Percentiles rank a stretch among this genome's conserved stretches.
phyloP scores from a whole-genome alignment of 1,140 invertebrate species.

The Bombus impatiens region DNA sequence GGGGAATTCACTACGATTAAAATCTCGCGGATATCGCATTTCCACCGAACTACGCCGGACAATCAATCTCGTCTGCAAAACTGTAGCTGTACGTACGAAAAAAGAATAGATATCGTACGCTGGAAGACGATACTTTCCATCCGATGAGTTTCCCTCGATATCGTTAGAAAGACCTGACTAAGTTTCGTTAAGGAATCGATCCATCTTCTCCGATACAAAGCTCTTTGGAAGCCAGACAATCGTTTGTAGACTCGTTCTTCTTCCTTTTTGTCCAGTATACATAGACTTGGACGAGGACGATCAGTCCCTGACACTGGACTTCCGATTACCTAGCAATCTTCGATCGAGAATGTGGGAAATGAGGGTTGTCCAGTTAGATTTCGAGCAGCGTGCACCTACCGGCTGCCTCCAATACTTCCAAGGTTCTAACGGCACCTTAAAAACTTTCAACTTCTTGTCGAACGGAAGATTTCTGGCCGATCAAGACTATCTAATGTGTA shows the following conservation, averaged over 20 bases:
- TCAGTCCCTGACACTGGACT: constrained; percentile 82
- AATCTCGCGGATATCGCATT: constrained; percentile 20
- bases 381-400: constrained; percentile 87
- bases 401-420: constrained; percentile 89
- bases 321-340: constrained; percentile 84
- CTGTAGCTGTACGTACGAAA: background rate
- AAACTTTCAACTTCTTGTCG: constrained; percentile 90
- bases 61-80: background rate
- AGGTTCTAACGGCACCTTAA: constrained; percentile 84
- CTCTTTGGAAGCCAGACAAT: background rate
- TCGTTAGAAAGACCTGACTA: background rate
- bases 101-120: background rate
- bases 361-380: constrained; percentile 87
- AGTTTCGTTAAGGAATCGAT: background rate
- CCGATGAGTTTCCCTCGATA: background rate
- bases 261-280: constrained; percentile 83
- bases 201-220: constrained; percentile 8
- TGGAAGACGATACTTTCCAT: constrained; percentile 7
- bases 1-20: background rate
- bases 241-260: background rate
- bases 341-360: constrained; percentile 89
- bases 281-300: constrained; percentile 85
- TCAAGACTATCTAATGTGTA: constrained; percentile 90
- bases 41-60: background rate
- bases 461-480: constrained; percentile 91